A percentile compares a stretch with the other conserved stretches of the same genome.
phyloP scores from a whole-genome alignment of 2,113 vertebrate species.

The Bos javanicus region DNA sequence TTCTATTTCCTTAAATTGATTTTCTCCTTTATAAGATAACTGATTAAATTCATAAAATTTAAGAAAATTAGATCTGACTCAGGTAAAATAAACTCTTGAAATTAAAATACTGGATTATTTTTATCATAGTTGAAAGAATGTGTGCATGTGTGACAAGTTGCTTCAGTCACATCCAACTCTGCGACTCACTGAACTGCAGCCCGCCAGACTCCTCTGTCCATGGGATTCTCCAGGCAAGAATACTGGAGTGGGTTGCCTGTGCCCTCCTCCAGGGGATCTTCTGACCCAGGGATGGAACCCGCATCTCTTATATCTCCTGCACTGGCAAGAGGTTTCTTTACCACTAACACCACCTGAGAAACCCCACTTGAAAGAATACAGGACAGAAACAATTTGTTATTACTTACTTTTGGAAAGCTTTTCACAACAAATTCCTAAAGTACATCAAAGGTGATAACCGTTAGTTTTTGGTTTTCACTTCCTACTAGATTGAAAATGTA shows the following conservation, averaged over 20 bases:
- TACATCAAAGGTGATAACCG: background rate
- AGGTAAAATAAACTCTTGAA: background rate
- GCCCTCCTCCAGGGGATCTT: background rate
- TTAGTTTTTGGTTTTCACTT: conserved; percentile 20
- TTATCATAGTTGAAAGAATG: background rate
- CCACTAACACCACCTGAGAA: background rate
- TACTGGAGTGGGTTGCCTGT: background rate
- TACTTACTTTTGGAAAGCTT: background rate
- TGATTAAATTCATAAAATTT: conserved; percentile 11
- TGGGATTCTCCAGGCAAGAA: background rate
- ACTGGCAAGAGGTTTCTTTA: background rate
- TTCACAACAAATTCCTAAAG: background rate
- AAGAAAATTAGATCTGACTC: background rate
- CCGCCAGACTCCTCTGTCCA: background rate
- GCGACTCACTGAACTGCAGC: background rate
- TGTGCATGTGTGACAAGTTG: background rate
- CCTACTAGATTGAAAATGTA: background rate
- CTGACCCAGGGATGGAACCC: background rate
- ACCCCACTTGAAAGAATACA: background rate
- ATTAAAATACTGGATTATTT: background rate
- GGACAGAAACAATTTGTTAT: background rate
- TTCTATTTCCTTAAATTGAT: background rate
- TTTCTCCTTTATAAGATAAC: background rate
- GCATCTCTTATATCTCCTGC: background rate
- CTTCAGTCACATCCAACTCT: background rate